Evolutionary conservation across 2,113 vertebrate species (phyloP).

Genomic region (Anoplopoma fimbria): DNA sequence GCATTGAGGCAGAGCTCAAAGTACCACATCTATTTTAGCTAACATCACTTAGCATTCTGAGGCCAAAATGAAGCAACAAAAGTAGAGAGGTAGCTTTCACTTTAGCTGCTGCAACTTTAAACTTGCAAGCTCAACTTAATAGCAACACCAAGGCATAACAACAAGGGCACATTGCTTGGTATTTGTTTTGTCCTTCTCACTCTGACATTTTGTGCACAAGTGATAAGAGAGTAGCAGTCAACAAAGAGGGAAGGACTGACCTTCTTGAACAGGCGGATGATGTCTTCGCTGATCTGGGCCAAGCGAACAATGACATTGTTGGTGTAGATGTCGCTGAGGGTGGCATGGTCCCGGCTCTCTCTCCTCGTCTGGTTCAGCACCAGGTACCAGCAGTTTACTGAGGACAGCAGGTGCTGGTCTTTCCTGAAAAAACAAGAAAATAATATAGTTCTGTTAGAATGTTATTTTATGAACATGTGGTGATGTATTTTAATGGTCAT

Average conservation of each 20-base stretch:
- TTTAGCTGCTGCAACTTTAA: neutral
- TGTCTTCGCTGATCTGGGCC: constrained; percentile 96
- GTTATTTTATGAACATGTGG: neutral
- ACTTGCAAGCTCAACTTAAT: neutral
- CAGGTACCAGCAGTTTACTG: constrained; percentile 98
- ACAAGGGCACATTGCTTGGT: neutral
- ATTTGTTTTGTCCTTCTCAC: neutral
- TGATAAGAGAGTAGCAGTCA: neutral
- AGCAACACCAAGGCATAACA: neutral
- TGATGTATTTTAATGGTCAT: neutral
- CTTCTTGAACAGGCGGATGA: constrained; percentile 99
- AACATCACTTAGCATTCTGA: neutral
- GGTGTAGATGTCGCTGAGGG: constrained; percentile 96
- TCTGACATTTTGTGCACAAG: neutral
- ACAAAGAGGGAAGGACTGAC: constrained; percentile 73
- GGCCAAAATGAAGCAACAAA: neutral
- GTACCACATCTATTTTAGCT: neutral
- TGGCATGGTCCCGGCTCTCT: constrained; percentile 97
- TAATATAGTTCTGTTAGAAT: constrained; percentile 2
- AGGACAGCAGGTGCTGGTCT: constrained; percentile 96
- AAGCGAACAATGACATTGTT: constrained; percentile 97
- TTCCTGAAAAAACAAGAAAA: constrained; percentile 84
- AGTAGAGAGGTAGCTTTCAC: neutral
- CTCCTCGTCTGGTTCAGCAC: constrained; percentile 94
- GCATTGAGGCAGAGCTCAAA: neutral